phyloP scores from a whole-genome alignment of 2,888 invertebrate genomes.

The Oscheius myriophilus region DNA sequence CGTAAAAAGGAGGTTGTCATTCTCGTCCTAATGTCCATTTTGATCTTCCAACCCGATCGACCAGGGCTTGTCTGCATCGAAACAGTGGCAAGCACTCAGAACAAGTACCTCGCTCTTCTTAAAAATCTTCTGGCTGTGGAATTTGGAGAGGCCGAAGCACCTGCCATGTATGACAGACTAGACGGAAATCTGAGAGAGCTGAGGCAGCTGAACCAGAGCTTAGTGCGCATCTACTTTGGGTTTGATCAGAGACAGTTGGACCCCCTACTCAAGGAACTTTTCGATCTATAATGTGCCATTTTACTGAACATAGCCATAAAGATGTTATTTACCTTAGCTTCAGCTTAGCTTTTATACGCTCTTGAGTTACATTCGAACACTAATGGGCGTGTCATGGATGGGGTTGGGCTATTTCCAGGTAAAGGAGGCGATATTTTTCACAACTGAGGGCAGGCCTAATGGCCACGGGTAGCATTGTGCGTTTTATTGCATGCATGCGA shows the following conservation, averaged over 20 bases:
- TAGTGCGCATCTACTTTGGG: conserved; percentile 58
- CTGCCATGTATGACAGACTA: conserved; percentile 47
- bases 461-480: too few species aligned
- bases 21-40: conserved; percentile 87
- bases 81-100: conserved; percentile 6
- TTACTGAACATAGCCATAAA: background rate
- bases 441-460: too few species aligned
- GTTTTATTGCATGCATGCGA: too few species aligned
- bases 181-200: conserved; percentile 53
- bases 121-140: conserved; percentile 50
- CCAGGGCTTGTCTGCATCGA: background rate
- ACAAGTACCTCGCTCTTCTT: conserved; percentile 16
- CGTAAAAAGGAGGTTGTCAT: conserved; percentile 88
- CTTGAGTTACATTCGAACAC: too few species aligned
- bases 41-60: conserved; percentile 82
- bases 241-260: conserved; percentile 60
- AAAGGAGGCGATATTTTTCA: too few species aligned
- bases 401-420: too few species aligned
- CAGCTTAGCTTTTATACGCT: too few species aligned
- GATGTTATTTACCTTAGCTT: conserved; percentile 1
- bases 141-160: conserved; percentile 43
- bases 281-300: conserved; percentile 19
- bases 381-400: too few species aligned
- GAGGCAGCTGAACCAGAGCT: conserved; percentile 50
- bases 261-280: conserved; percentile 62